phyloP scores from a whole-genome alignment of 2,113 vertebrate genomes.

The Pitta sordida region DNA sequence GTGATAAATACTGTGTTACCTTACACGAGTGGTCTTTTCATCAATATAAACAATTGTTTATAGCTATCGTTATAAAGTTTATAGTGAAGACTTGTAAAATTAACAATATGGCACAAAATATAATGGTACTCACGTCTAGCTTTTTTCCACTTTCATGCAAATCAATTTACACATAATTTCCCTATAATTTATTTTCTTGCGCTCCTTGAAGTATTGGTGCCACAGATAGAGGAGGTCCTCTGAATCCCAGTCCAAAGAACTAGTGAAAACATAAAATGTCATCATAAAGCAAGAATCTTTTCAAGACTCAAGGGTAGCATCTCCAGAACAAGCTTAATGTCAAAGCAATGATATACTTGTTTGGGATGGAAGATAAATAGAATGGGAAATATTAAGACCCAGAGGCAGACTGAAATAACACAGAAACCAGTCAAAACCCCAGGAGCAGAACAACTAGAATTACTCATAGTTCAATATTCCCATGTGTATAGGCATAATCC shows the following conservation, averaged over 20 bases:
- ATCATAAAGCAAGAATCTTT: neutral
- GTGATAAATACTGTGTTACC: neutral
- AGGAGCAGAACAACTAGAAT: neutral
- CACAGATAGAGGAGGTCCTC: neutral
- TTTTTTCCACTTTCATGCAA: neutral
- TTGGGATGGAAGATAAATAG: neutral
- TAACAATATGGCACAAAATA: neutral
- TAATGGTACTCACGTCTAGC: neutral
- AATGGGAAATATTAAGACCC: neutral
- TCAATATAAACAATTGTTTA: neutral
- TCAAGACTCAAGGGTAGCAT: neutral
- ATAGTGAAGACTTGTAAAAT: neutral
- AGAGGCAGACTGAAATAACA: neutral
- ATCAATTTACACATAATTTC: neutral
- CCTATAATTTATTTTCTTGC: neutral
- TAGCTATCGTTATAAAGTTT: neutral
- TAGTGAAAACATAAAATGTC: neutral
- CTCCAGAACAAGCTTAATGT: neutral
- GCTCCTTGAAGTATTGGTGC: neutral
- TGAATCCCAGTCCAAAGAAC: neutral
- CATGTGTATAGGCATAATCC: accelerated
- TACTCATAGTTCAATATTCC: neutral
- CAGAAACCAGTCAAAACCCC: neutral
- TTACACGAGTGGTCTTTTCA: neutral
- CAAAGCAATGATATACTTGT: neutral